phyloP scores from a whole-genome alignment of 2,113 vertebrate genomes.

The Sinocyclocheilus rhinocerous region DNA sequence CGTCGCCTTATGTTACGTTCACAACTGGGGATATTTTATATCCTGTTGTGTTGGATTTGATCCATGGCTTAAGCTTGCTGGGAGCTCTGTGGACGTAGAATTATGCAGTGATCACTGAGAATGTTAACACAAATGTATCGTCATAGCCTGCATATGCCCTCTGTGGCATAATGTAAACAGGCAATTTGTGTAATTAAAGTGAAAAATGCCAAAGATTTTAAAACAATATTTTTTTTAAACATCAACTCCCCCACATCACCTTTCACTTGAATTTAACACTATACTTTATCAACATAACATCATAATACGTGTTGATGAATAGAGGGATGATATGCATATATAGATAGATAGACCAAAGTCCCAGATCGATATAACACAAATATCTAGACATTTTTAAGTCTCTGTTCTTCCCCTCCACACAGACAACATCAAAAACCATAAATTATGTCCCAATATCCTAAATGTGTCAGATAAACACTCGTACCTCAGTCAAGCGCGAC shows the following conservation, averaged over 20 bases:
- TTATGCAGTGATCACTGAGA: slow-evolving; percentile 76
- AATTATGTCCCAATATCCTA: slow-evolving; percentile 23
- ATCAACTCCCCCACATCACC: background rate
- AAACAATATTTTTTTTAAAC: background rate
- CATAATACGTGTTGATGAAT: background rate
- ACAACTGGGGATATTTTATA: slow-evolving; percentile 72
- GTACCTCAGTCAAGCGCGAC: slow-evolving; percentile 40
- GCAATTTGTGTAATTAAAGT: slow-evolving; percentile 47
- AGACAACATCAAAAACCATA: slow-evolving; percentile 31
- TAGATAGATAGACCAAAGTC: background rate
- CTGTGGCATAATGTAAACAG: slow-evolving; percentile 51
- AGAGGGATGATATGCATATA: background rate
- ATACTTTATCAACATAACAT: background rate
- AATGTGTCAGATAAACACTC: slow-evolving; percentile 51
- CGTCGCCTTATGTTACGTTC: slow-evolving; percentile 70
- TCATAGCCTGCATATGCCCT: slow-evolving; percentile 67
- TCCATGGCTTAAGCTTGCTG: slow-evolving; percentile 77
- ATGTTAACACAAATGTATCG: slow-evolving; percentile 67
- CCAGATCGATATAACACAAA: slow-evolving; percentile 62
- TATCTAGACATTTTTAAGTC: slow-evolving; percentile 85
- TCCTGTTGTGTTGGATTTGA: slow-evolving; percentile 77
- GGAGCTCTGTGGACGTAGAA: slow-evolving; percentile 72
- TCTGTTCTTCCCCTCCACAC: background rate
- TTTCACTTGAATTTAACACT: background rate
- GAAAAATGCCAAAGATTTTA: slow-evolving; percentile 40